Conservation (phyloP, 2,113 vertebrate species). For the Suncus etruscus region DNA sequence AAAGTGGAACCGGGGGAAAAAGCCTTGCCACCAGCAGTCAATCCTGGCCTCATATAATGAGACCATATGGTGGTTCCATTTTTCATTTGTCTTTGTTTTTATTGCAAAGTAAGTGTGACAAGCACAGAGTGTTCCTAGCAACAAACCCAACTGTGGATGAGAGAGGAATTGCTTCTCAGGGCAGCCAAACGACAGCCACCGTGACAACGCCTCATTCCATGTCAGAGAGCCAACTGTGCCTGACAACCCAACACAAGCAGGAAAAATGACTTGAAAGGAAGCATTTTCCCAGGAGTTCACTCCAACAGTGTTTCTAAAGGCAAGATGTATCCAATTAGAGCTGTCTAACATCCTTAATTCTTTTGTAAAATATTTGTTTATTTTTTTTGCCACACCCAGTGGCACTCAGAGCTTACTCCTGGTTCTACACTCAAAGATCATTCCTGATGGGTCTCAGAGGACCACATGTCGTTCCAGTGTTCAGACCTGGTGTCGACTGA, state of each 20-base stretch:
- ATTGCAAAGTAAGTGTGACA: not conserved
- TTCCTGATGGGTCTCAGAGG: no score
- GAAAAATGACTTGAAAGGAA: not conserved
- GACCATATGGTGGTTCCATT: conserved; percentile 66
- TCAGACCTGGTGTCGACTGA: no score
- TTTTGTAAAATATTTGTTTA: no score
- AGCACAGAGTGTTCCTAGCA: conserved; percentile 74
- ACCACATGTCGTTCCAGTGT: no score
- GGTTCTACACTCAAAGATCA: no score
- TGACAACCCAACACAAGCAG: not conserved
- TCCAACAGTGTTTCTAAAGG: not conserved
- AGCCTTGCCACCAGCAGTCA: not conserved
- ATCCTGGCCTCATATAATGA: not conserved
- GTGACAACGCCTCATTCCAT: not conserved
- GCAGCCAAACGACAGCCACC: conserved; percentile 17
- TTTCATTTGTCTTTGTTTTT: conserved; percentile 69
- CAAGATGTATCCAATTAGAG: not conserved
- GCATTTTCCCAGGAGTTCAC: not conserved
- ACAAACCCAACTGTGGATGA: conserved; percentile 1
- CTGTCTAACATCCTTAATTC: no score
- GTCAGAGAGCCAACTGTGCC: not conserved
- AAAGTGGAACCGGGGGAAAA: not conserved
- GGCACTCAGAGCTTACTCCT: no score
- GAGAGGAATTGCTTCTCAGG: conserved; percentile 55
- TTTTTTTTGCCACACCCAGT: no score